phyloP scores from a whole-genome alignment of 2,888 invertebrate species.

The Lepeophtheirus nordmannii region DNA sequence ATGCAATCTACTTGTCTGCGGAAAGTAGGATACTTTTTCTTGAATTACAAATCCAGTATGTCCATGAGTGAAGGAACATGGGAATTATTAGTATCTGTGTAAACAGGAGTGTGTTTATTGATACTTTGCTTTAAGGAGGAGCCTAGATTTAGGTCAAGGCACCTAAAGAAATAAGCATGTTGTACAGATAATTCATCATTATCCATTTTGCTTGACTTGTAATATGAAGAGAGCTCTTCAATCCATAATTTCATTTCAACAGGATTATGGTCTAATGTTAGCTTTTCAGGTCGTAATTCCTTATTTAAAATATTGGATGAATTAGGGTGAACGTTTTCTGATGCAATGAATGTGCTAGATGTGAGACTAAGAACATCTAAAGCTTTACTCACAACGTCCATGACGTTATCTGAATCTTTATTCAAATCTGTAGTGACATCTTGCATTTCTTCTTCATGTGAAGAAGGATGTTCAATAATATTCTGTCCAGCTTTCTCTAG shows the following conservation, averaged over 20 bases:
- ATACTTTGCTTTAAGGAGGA: too few species aligned
- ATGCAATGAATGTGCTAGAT: neutral
- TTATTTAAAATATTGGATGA: neutral
- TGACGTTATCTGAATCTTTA: neutral
- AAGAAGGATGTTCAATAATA: neutral
- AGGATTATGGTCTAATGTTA: too few species aligned
- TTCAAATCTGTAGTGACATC: neutral
- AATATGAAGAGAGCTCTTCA: too few species aligned
- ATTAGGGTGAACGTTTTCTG: neutral
- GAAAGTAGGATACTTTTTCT: neutral
- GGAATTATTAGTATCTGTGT: neutral
- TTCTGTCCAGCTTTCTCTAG: neutral
- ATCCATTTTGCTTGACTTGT: too few species aligned
- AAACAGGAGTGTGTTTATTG: too few species aligned
- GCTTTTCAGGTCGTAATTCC: too few species aligned
- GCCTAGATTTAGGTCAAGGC: too few species aligned
- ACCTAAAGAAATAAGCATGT: too few species aligned
- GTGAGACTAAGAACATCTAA: neutral
- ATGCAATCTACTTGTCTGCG: neutral
- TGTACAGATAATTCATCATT: too few species aligned
- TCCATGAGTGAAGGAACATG: neutral
- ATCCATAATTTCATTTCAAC: too few species aligned
- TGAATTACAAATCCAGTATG: neutral
- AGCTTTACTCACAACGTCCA: neutral
- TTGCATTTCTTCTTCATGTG: neutral